Base-by-base conservation (phyloP, 2,888 invertebrate species). In the Heliconius aoede region DNA sequence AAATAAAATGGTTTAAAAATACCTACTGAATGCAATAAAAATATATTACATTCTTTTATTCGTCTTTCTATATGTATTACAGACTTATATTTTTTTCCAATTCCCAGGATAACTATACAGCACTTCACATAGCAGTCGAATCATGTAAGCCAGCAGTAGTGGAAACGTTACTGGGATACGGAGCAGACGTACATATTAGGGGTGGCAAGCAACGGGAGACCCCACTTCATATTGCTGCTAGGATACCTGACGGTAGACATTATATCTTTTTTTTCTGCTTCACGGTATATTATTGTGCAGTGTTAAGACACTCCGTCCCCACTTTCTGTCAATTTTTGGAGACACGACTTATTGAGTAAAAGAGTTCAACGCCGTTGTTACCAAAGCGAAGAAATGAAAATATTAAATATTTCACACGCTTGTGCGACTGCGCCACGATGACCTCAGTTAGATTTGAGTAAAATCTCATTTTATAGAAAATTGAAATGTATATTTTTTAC, bases 61-160 rank as follows among this genome's bases (percentile, higher is more conserved):
- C n/a, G 21, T 8, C 15, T 51, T 21, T 51, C 7, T 51, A 7
- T 21, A 5, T 51, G 15, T 15, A 40, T 13, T 32, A 32, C 9
- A 9, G 3, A 15, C 3, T 51, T n/a, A 3, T n/a, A n/a, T 65
- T 36, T 36, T 36, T 21, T 32, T 9, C 21, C 15, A 64, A 64
- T 36, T 24, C 15, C 26, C 89, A 99, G 98, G 99, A 99, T 86
- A 99, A 99, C 90, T 99, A 98, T 91, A 99, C 99, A 55, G 99
- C 99, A 0, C 95, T 99, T 1, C 99, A 99, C 88, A 98, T 99
- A 85, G 99, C 99, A 7, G 99, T 99, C 3, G 98, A 98, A 90
- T 97, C 98, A 1, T 97, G 98, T 79, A 98, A 98, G 86, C 99
- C 99, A 2, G 97, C 97, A 11, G 99, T 99, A 3, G 99, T 99